Evolutionary conservation across 2,113 vertebrate genomes (phyloP).

Genomic region (Phalacrocorax aristotelis): DNA sequence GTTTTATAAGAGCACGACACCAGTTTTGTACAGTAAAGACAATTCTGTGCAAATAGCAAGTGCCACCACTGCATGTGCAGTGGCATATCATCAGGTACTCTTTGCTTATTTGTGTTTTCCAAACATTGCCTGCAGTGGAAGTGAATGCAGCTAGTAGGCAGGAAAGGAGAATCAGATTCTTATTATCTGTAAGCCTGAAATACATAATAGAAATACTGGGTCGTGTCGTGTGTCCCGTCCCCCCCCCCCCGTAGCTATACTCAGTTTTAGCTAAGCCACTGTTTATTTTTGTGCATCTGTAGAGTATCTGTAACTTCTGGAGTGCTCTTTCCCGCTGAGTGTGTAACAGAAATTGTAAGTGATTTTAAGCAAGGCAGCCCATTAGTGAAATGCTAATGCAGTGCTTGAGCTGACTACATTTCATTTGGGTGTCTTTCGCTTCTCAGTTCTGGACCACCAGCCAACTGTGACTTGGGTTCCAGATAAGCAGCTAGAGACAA

Average conservation of each 20-base stretch:
- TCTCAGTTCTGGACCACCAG: constrained; percentile 46
- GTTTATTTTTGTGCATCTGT: background rate
- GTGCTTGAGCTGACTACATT: background rate
- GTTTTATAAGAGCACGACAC: background rate
- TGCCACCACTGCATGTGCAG: background rate
- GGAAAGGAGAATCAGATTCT: background rate
- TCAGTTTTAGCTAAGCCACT: background rate
- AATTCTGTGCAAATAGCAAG: background rate
- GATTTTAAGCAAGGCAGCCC: background rate
- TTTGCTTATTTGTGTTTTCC: background rate
- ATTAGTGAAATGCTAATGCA: background rate
- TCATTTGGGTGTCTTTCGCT: background rate
- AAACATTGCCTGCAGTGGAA: background rate
- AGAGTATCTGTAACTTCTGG: background rate
- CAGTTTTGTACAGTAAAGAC: background rate
- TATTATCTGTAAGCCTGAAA: background rate
- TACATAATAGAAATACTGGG: background rate
- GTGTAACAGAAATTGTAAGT: background rate
- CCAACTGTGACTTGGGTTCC: constrained; percentile 10
- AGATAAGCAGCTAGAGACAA: constrained; percentile 25
- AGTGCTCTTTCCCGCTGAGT: background rate
- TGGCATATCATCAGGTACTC: background rate
- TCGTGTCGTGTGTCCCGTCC: no score
- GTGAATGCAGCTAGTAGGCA: background rate
- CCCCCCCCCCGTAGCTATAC: rapidly evolving